Evolutionary conservation across 2,113 vertebrate genomes (phyloP), one percentile per base, ranked within the genome.

Genomic region (Archocentrus centrarchus): DNA sequence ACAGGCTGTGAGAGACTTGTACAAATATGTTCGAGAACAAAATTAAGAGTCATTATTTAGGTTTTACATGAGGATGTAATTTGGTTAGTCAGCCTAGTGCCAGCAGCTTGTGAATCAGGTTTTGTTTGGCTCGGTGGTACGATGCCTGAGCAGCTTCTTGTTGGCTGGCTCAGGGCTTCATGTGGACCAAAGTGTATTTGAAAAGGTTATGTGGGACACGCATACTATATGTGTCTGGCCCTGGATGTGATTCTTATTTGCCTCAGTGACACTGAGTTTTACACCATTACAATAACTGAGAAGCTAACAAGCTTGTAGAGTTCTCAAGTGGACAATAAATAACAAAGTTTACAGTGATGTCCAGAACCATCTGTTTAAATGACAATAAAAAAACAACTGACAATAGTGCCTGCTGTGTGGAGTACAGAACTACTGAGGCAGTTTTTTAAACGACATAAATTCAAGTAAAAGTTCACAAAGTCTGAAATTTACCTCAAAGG

Each of bases 231-330:
- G 44, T 47, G 44, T 47, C 13, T 53, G 66, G 20, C 5, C 44
- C 24, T 53, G 66, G 66, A 53, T 73, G 24, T 53, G 66, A 73
- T 32, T 53, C 17, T 73, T 20, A 73, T 73, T 73, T 70, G 44
- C 24, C 30, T 11, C 3, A 53, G 24, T 70, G 15, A 50, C 15
- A 41, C 64, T 68, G 41, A 70, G 24, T 7, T 50, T 70, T 30
- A 11, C 66, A 50, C 41, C 66, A 30, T 70, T 70, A 18, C 24
- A 70, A 50, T 50, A 70, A 53, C 44, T 50, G 10, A 18, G 44
- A 70, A 50, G 22, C 27, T 47, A 50, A 18, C 41, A 50, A 7
- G 41, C 27, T 70, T 50, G 41, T 22, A 50, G 41, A 50, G 64
- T 70, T 50, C 41, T 50, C 64, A 70, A 70, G 64, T 30, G 9